Conservation (phyloP, 2,113 vertebrate genomes). For the Petromus typicus region DNA sequence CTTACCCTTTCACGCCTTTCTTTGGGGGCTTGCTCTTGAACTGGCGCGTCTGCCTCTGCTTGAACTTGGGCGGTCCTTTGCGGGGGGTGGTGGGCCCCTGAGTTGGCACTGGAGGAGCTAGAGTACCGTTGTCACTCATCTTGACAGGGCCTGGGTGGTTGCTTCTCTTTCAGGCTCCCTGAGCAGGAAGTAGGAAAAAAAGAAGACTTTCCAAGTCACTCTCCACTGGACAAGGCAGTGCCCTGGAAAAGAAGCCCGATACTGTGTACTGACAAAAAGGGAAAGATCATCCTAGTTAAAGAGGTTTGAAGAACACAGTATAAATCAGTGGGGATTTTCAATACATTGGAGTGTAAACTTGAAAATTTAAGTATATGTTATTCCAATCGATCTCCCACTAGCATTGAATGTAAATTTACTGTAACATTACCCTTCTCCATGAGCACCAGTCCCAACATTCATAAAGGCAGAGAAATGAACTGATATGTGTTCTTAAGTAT, state of each 20-base stretch:
- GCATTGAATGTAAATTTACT: not conserved
- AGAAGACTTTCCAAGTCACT: not conserved
- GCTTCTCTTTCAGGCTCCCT: slow-evolving; percentile 53
- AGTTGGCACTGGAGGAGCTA: slow-evolving; percentile 78
- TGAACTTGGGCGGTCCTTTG: slow-evolving; percentile 98
- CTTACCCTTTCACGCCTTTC: slow-evolving; percentile 97
- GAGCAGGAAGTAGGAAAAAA: not conserved
- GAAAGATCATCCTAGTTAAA: not conserved
- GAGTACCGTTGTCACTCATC: slow-evolving; percentile 84
- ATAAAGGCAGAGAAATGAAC: not conserved
- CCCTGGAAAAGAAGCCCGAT: not conserved
- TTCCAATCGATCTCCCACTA: not conserved
- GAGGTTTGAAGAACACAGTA: not conserved
- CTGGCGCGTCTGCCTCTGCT: slow-evolving; percentile 96
- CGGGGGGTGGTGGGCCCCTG: slow-evolving; percentile 93
- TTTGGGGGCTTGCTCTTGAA: slow-evolving; percentile 99
- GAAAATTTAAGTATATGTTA: not conserved
- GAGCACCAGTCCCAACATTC: not conserved
- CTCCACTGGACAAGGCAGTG: not conserved
- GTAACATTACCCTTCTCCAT: not conserved
- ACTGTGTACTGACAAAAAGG: not conserved
- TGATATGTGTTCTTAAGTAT: not conserved
- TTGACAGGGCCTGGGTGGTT: not conserved
- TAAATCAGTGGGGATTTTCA: not conserved
- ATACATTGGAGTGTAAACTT: not conserved